These are phyloP conservation scores for Harpalus rufipes DNA, from an alignment of 2,888 invertebrate genomes.

Conservation along the genomic window DNA sequence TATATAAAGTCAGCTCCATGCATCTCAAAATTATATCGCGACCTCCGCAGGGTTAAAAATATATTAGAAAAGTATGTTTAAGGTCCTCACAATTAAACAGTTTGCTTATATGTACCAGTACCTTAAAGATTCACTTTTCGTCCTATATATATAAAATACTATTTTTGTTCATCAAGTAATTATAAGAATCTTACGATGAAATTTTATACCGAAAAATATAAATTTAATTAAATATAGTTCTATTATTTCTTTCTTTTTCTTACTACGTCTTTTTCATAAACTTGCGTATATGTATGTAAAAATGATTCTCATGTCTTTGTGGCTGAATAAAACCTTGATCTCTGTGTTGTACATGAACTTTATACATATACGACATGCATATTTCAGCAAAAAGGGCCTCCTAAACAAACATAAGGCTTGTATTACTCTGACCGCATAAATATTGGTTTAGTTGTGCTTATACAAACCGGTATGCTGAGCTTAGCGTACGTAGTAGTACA, in stretches of 20 bases:
- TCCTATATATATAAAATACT: too few species aligned
- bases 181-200: too few species aligned
- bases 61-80: too few species aligned
- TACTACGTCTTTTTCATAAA: background rate
- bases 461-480: background rate
- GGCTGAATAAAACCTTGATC: background rate
- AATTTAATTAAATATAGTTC: too few species aligned
- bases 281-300: background rate
- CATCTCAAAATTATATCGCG: too few species aligned
- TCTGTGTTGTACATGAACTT: slow-evolving; percentile 2
- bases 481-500: background rate
- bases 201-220: too few species aligned
- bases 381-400: background rate
- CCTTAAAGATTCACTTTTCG: too few species aligned
- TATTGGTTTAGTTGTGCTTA: background rate
- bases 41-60: too few species aligned
- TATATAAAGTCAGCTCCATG: too few species aligned
- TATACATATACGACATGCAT: background rate
- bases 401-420: slow-evolving; percentile 12
- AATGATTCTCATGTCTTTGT: background rate
- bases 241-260: background rate
- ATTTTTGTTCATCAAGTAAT: too few species aligned
- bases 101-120: too few species aligned
- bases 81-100: too few species aligned
- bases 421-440: background rate